phyloP scores from a whole-genome alignment of 2,888 invertebrate species.

The Coremacera marginata region DNA sequence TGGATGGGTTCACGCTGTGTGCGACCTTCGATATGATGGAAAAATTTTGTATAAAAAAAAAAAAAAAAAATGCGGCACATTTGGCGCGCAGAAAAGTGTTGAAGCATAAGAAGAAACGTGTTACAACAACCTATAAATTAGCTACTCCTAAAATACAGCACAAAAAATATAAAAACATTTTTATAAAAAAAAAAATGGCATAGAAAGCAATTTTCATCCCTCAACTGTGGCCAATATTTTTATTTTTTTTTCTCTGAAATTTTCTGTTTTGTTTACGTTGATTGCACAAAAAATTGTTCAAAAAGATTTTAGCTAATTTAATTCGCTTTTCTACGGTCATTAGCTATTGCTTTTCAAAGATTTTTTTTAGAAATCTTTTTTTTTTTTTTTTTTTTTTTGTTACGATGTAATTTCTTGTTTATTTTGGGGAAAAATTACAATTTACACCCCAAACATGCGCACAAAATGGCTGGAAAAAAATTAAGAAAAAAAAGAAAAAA shows the following conservation, averaged over 20 bases:
- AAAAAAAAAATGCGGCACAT: not conserved
- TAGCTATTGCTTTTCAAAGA: conserved; percentile 32
- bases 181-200: not conserved
- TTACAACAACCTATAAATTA: conserved; percentile 31
- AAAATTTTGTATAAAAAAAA: conserved; percentile 36
- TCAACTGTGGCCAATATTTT: not conserved
- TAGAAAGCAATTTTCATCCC: not conserved
- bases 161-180: not conserved
- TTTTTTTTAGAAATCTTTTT: not conserved
- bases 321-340: conserved; percentile 43
- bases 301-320: conserved; percentile 42
- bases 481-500: too few relatives aligned
- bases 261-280: not conserved
- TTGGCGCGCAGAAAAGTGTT: conserved; percentile 29
- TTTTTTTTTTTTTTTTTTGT: conserved; percentile 18
- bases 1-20: not conserved
- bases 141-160: not conserved
- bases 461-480: not conserved
- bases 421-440: not conserved
- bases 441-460: not conserved
- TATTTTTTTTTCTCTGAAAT: not conserved
- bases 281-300: conserved; percentile 7
- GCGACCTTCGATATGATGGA: not conserved
- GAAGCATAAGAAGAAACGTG: conserved; percentile 42
- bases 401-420: conserved; percentile 42